A percentile compares a stretch with the other conserved stretches of the same genome.
Conservation (phyloP, 1,140 invertebrate species). For the Pseudomyrmex cubaensis region DNA sequence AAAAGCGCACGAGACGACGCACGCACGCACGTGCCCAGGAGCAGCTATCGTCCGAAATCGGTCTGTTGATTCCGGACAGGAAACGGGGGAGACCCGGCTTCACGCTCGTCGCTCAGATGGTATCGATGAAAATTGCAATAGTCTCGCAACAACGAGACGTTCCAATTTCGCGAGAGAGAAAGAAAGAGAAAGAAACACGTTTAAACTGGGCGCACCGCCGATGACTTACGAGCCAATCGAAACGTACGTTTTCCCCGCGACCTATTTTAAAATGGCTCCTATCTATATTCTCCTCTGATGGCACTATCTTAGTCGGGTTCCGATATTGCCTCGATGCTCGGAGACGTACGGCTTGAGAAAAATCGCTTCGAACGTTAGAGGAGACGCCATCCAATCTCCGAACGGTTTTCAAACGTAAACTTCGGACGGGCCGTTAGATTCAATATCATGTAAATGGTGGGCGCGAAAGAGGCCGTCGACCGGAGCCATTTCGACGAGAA, state of each 20-base stretch:
- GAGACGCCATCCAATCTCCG: constrained; percentile 28
- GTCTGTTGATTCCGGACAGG: constrained; percentile 72
- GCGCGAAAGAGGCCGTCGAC: background rate
- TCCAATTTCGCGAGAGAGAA: constrained; percentile 64
- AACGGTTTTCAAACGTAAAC: constrained; percentile 25
- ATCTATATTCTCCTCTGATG: constrained; percentile 57
- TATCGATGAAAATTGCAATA: constrained; percentile 76
- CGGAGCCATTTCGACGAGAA: constrained; percentile 26
- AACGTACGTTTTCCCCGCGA: background rate
- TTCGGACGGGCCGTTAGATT: constrained; percentile 43
- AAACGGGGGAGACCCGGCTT: constrained; percentile 76
- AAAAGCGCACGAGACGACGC: constrained; percentile 1
- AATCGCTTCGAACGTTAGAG: constrained; percentile 36
- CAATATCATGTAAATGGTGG: constrained; percentile 65
- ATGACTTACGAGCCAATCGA: constrained; percentile 18
- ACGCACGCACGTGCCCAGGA: constrained; percentile 56
- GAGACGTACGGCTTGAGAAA: constrained; percentile 37
- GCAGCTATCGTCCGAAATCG: constrained; percentile 65
- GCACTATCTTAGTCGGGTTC: background rate
- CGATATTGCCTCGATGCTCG: constrained; percentile 46
- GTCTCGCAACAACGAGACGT: constrained; percentile 65
- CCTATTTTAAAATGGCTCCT: constrained; percentile 38
- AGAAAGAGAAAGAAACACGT: constrained; percentile 46
- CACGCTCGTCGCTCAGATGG: constrained; percentile 74
- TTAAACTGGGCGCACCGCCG: background rate